Conservation (phyloP, 2,113 vertebrate genomes). For the Pseudois nayaur region DNA sequence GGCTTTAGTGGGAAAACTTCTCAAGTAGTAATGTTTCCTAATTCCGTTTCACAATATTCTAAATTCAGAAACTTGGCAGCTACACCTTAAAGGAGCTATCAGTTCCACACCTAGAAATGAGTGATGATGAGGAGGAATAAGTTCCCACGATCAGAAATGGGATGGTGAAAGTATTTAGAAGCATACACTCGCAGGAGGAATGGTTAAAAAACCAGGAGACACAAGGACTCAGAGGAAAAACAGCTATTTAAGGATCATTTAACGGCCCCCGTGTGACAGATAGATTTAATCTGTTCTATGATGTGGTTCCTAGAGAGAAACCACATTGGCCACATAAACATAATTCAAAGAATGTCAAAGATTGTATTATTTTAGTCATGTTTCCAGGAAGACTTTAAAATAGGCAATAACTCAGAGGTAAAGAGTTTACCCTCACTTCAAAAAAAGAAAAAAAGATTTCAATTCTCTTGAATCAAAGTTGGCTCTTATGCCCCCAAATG, state of each 20-base stretch:
- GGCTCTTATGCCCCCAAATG: background rate
- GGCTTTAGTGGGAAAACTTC: background rate
- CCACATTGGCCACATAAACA: background rate
- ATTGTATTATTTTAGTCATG: background rate
- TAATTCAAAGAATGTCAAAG: background rate
- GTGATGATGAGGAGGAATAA: background rate
- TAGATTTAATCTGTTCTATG: background rate
- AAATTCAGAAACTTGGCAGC: background rate
- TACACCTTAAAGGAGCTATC: background rate
- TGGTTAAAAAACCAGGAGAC: background rate
- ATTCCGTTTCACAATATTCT: background rate
- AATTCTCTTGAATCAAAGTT: conserved; percentile 5
- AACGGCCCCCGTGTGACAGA: background rate
- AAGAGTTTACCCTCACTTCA: background rate
- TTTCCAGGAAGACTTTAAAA: background rate
- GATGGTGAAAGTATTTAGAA: background rate
- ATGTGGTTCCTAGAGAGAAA: background rate
- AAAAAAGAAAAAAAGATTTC: background rate
- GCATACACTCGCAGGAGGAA: background rate
- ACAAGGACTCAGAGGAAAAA: background rate
- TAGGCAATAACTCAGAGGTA: background rate
- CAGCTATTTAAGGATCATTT: background rate
- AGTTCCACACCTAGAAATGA: background rate
- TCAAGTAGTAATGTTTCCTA: background rate
- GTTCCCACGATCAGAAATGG: background rate